Evolutionary conservation across 1,140 invertebrate genomes (phyloP), one percentile per base, ranked within the genome.

Genomic region (Leptinotarsa undecemlineata): DNA sequence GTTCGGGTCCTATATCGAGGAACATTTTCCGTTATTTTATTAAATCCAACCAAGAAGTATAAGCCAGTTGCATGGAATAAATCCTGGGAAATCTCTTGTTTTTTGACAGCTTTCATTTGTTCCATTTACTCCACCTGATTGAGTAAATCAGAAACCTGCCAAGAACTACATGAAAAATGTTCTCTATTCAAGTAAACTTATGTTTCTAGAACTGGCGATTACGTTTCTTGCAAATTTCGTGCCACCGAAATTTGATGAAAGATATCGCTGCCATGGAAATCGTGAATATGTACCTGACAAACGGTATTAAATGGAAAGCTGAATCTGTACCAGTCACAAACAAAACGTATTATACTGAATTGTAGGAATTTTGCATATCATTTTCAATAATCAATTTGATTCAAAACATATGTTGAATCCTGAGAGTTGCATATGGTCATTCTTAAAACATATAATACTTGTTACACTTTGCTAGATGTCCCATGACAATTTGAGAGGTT

Each of bases 1-100:
- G 51, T 57, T 57, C 51, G 15, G 51, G 51, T 57, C n/a, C 51
- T 57, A 57, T 57, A 57, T 19, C 51, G n/a, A 57, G 51, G 51
- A 57, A 57, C 51, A 57, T 57, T 57, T 57, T n/a, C 51, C 51
- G 14, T 57, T 57, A 57, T 57, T 57, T 57, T n/a, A 57, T 57
- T 57, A 57, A 57, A 57, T 57, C 51, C 17, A 19, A 5, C 51
- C 13, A 4, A 57, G 17, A 15, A 57, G 51, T n/a, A 57, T 57
- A 15, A 57, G 51, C 15, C 51, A 57, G 51, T 57, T 57, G 51
- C 51, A 17, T 57, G 15, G 15, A 57, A 57, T 57, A 57, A 57
- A 57, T 57, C 51, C 51, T 19, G n/a, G n/a, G 14, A 57, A 57
- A 17, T 57, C 51, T 57, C 51, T 57, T 57, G 14, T 57, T 57